Evolutionary conservation across 2,888 invertebrate species (phyloP).

Genomic region (Morpho achilles): DNA sequence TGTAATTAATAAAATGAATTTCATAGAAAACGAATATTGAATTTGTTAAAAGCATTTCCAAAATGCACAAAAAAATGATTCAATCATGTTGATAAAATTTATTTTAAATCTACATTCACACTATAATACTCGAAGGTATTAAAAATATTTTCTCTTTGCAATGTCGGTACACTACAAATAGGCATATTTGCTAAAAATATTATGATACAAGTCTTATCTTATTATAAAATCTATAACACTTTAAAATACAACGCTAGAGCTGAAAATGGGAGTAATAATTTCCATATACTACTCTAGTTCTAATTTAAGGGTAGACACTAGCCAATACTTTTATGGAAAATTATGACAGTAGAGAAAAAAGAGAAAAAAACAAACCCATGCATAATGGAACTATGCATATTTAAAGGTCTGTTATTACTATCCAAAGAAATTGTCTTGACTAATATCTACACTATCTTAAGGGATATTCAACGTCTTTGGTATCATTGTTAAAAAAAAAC

Average conservation of each 20-base stretch:
- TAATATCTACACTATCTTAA: slow-evolving; percentile 34
- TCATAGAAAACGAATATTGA: slow-evolving; percentile 29
- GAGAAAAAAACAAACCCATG: no score
- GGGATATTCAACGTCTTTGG: slow-evolving; percentile 78
- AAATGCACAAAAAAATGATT: slow-evolving; percentile 30
- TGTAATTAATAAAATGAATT: slow-evolving; percentile 32
- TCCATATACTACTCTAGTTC: slow-evolving; percentile 49
- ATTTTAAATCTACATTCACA: slow-evolving; percentile 23
- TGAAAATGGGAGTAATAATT: slow-evolving; percentile 43
- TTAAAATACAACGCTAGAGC: slow-evolving; percentile 60
- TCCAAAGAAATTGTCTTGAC: slow-evolving; percentile 5
- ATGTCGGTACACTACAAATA: slow-evolving; percentile 45
- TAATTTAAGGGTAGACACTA: slow-evolving; percentile 15
- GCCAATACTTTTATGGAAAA: slow-evolving; percentile 7
- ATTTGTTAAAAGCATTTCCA: slow-evolving; percentile 37
- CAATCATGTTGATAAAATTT: slow-evolving; percentile 14
- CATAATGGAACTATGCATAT: no score
- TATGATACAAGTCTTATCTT: slow-evolving; percentile 72
- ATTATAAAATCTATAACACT: slow-evolving; percentile 64
- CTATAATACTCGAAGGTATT: slow-evolving; percentile 70
- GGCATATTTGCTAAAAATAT: slow-evolving; percentile 50
- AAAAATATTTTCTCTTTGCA: slow-evolving; percentile 64
- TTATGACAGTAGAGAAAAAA: no score
- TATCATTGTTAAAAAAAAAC: slow-evolving; percentile 71
- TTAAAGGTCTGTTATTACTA: background rate